phyloP scores from a whole-genome alignment of 2,113 vertebrate species.

The Elachura formosa region DNA sequence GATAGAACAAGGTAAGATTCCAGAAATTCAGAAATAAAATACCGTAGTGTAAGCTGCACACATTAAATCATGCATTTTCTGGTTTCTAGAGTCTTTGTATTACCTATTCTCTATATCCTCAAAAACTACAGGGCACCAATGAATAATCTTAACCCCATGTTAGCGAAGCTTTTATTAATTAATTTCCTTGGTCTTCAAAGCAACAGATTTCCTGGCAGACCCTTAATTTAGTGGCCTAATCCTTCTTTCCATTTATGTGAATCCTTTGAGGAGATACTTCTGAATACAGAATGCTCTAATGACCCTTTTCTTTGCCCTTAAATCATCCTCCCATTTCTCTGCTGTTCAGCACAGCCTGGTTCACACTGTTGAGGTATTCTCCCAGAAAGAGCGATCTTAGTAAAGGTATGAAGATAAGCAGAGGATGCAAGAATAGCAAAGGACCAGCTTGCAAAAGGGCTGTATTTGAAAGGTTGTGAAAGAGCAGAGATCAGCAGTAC shows the following conservation, averaged over 20 bases:
- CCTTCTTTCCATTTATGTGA: not conserved
- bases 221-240: constrained; percentile 25
- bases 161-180: not conserved
- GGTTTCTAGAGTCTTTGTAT: not conserved
- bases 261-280: constrained; percentile 13
- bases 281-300: not conserved
- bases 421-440: not conserved
- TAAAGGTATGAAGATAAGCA: not conserved
- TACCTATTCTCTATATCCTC: not conserved
- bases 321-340: not conserved
- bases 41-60: not conserved
- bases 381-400: not conserved
- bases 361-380: not conserved
- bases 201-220: constrained; percentile 10
- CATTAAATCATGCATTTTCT: not conserved
- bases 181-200: constrained; percentile 26
- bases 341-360: not conserved
- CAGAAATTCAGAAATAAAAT: constrained; percentile 2
- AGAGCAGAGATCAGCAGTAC: not conserved
- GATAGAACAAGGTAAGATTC: not conserved
- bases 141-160: not conserved
- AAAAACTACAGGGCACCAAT: not conserved
- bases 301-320: not conserved
- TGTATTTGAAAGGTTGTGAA: not conserved
- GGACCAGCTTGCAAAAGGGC: not conserved